Evolutionary conservation across 1,140 invertebrate genomes (phyloP).

Genomic region (Polypedilum vanderplanki): DNA sequence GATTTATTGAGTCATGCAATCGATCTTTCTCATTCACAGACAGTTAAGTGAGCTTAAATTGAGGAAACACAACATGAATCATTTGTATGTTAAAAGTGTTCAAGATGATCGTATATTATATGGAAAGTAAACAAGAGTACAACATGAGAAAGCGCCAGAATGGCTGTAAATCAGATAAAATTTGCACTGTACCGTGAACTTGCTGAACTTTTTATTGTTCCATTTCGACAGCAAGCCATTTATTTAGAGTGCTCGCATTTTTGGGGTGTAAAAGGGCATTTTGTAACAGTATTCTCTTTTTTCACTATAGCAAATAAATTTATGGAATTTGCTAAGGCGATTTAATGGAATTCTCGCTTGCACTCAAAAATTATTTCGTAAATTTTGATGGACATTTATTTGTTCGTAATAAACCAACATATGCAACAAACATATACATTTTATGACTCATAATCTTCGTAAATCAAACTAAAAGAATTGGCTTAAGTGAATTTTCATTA

Average conservation of each 20-base stretch:
- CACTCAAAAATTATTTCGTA: neutral
- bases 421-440: neutral
- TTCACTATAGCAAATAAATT: neutral
- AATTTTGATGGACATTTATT: neutral
- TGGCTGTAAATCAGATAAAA: constrained; percentile 9
- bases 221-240: neutral
- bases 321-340: neutral
- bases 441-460: constrained; percentile 6
- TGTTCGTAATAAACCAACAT: neutral
- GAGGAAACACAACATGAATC: constrained; percentile 17
- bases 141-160: neutral
- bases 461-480: neutral
- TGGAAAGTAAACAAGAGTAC: neutral
- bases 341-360: neutral
- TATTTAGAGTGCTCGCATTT: neutral
- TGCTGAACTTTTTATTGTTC: neutral
- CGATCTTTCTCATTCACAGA: neutral
- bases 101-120: neutral
- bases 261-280: neutral
- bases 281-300: neutral
- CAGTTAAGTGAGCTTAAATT: constrained; percentile 15
- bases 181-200: neutral
- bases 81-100: neutral
- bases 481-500: neutral
- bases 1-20: neutral